These are phyloP conservation scores for Antechinus stuartii DNA, from an alignment of 2,113 vertebrate genomes.

Conservation along the genomic window DNA sequence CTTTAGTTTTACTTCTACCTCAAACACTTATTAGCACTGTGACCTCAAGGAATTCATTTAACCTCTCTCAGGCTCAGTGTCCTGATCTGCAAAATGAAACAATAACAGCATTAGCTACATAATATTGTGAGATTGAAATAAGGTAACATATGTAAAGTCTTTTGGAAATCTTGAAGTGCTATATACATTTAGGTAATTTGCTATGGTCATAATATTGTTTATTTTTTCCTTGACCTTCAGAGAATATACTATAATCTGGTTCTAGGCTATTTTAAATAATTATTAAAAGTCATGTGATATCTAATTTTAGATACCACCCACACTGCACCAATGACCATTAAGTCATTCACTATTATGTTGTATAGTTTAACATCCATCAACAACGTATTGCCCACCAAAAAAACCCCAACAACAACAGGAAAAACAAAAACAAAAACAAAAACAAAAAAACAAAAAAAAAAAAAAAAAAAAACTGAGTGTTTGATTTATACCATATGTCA, in stretches of 20 bases:
- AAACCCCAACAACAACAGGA: no score
- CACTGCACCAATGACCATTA: conserved; percentile 26
- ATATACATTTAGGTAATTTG: not conserved
- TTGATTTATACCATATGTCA: conserved; percentile 59
- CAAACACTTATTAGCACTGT: not conserved
- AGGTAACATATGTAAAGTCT: not conserved
- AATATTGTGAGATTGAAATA: not conserved
- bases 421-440: no score
- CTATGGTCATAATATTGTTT: not conserved
- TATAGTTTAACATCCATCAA: conserved; percentile 53
- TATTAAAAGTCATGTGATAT: not conserved
- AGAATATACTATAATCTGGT: not conserved
- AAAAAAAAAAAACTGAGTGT: conserved; percentile 31
- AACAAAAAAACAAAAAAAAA: no score
- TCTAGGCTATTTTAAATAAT: not conserved
- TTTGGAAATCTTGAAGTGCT: not conserved
- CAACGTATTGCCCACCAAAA: conserved; percentile 47
- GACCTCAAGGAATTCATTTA: not conserved
- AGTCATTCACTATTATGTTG: conserved; percentile 51
- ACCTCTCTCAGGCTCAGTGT: not conserved
- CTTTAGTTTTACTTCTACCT: not conserved
- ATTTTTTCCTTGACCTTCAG: not conserved
- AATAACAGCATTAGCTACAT: not conserved
- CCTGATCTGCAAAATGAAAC: not conserved
- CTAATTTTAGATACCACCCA: not conserved